Evolutionary conservation across 2,113 vertebrate genomes (phyloP), one percentile per base, ranked within the genome.

Genomic region (Menura novaehollandiae): DNA sequence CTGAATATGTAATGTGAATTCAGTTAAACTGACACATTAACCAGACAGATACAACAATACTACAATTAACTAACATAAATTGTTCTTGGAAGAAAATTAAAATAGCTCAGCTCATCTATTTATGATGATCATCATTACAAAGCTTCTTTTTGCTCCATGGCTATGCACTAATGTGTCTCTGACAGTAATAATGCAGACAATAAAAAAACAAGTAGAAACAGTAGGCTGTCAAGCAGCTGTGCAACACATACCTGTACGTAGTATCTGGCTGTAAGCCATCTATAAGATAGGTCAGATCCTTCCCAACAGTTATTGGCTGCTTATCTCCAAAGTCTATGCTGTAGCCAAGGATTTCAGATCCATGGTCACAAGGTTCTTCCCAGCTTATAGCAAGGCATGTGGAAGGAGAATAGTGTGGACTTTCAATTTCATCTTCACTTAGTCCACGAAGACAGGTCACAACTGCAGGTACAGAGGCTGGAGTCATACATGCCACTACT

Each of bases 301-400:
- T 99, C 72, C 98, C 99, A 30, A 99, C 98, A 32, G 97, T 97
- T 28, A 99, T 55, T 22, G 99, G 98, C 93, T 99, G 99, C 69
- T 98, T 98, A 91, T 99, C 99, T 88, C 99, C 99, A 30, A 99
- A 98, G 98, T 99, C 99, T 77, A 99, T 98, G 97, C 99, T 98
- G 97, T 99, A 99, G 94, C 98, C 99, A 41, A 98, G 98, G 97
- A 99, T 99, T 97, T 99, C 99, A 19, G 99, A 98, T 58, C 99
- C 99, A 46, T 99, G 99, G 96, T 99, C 98, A 87, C 98, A 98
- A 8, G 99, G 99, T 21, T 98, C 97, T 88, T 99, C 99, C 99
- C 99, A 99, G 93, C 97, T 98, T 85, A 99, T 83, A 41, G 98
- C 99, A 97, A 99, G 98, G 97, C 99, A 99, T 94, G 99, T 99